These are phyloP conservation scores for Drosophila equinoxialis DNA, from an alignment of 1,140 invertebrate species.

Conservation along the genomic window DNA sequence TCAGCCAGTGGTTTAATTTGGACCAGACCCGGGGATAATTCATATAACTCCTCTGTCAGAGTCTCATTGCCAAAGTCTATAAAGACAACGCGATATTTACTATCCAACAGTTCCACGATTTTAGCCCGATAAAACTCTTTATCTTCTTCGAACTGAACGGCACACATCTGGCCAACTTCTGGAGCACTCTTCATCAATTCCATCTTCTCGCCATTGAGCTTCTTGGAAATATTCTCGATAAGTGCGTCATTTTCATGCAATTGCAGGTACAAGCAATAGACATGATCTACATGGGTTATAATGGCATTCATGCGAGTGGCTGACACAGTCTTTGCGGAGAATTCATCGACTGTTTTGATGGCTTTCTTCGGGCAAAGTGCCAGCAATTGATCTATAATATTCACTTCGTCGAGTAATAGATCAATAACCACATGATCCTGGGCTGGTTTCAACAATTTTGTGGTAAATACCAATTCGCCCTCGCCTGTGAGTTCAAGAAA, in stretches of 20 bases:
- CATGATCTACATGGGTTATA: conserved; percentile 66
- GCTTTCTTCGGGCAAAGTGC: conserved; percentile 83
- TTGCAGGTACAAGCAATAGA: conserved; percentile 64
- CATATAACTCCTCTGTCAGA: conserved; percentile 85
- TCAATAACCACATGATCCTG: conserved; percentile 86
- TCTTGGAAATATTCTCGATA: conserved; percentile 56
- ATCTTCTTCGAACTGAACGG: conserved; percentile 58
- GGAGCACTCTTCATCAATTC: conserved; percentile 30
- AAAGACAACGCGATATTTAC: conserved; percentile 85
- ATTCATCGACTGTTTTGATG: conserved; percentile 23
- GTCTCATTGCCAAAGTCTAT: conserved; percentile 89
- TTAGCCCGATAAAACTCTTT: conserved; percentile 62
- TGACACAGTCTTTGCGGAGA: neutral
- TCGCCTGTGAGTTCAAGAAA: conserved; percentile 87
- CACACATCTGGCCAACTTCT: conserved; percentile 53
- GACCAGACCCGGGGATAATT: conserved; percentile 86
- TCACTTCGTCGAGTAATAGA: conserved; percentile 85
- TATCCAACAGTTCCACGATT: conserved; percentile 54
- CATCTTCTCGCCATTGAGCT: conserved; percentile 43
- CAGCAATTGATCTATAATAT: conserved; percentile 86
- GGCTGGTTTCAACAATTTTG: conserved; percentile 86
- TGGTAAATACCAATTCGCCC: conserved; percentile 87
- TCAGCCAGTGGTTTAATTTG: conserved; percentile 85
- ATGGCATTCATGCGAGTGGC: conserved; percentile 32
- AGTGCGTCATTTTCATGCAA: conserved; percentile 43